Evolutionary conservation across 2,888 invertebrate genomes (phyloP), one percentile per base, ranked within the genome.

Genomic region (Agrilus mali): DNA sequence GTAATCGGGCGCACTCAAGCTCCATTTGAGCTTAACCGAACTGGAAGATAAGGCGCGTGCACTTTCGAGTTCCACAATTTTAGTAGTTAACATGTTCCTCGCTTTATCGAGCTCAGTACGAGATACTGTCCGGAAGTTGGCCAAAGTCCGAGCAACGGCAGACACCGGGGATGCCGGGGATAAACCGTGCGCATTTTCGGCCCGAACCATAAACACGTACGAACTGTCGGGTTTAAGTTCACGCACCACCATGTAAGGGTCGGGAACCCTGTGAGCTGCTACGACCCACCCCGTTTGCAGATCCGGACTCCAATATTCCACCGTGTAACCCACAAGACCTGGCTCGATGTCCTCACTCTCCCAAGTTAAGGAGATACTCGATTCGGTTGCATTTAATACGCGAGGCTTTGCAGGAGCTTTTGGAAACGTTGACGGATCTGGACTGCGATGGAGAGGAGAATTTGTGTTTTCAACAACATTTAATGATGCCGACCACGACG

Each of bases 201-300:
- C 89, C 41, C 85, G 75, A 33, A 93, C 82, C 47, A 89, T 70
- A 64, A 93, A 93, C 49, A 87, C 77, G 67, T 93, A 93, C 31
- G 80, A 77, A 36, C 86, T 85, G 56, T 84, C 85, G 1, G 86
- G 82, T 56, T 80, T 80, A 50, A 90, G 69, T 55, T 80, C 78
- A 46, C 71, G 71, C 56, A 88, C 82, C 40, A 80, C 78, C 65
- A 79, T 82, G 53, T 76, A 76, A 47, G 83, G 80, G 48, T 75
- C 74, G 33, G 76, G 73, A 36, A 86, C 75, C 40, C 79, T 72
- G 55, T 78, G 77, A 7, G 80, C 82, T 8, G 81, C 80, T 32
- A 78, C 72, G 34, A 81, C 77, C 84, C 83, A 84, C 38, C 86
- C 87, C 49, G 80, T 80, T 58, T 83, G 82, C 42, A 84, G 69